A percentile compares a stretch with the other conserved stretches of the same genome.
Evolutionary conservation across 1,140 invertebrate species (phyloP).

Genomic region (Zaprionus gabonicus): DNA sequence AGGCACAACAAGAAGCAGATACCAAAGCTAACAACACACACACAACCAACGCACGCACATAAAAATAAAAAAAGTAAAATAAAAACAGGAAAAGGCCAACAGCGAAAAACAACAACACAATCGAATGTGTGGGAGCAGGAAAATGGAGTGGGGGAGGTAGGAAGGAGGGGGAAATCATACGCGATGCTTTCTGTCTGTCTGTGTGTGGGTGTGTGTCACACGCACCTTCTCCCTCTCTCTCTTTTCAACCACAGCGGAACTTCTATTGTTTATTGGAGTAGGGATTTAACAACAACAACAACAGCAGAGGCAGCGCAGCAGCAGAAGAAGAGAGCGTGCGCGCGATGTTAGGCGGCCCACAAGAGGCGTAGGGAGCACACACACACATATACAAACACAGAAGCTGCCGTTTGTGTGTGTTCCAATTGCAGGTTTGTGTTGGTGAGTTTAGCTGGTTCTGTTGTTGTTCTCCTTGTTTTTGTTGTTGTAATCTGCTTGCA

Average conservation of each 20-base stretch:
- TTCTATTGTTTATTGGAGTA: slow-evolving; percentile 71
- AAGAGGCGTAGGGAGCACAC: slow-evolving; percentile 60
- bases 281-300: slow-evolving; percentile 23
- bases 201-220: slow-evolving; percentile 45
- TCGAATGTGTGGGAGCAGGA: slow-evolving; percentile 52
- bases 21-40: slow-evolving; percentile 46
- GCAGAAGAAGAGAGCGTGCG: slow-evolving; percentile 62
- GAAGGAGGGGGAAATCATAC: slow-evolving; percentile 5
- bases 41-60: slow-evolving; percentile 47
- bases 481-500: slow-evolving; percentile 29
- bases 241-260: slow-evolving; percentile 56
- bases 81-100: slow-evolving; percentile 59
- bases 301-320: slow-evolving; percentile 29
- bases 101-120: slow-evolving; percentile 60
- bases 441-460: slow-evolving; percentile 45
- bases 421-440: slow-evolving; percentile 56
- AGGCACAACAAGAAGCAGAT: slow-evolving; percentile 35
- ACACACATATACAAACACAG: slow-evolving; percentile 35
- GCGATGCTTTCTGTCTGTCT: slow-evolving; percentile 43
- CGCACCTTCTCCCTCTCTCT: background rate
- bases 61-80: slow-evolving; percentile 52
- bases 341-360: slow-evolving; percentile 37
- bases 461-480: slow-evolving; percentile 51
- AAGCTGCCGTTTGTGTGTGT: slow-evolving; percentile 48
- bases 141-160: slow-evolving; percentile 3